A percentile compares a stretch with the other conserved stretches of the same genome.
Evolutionary conservation across 2,888 invertebrate species (phyloP).

Genomic region (Hypena proboscidalis): DNA sequence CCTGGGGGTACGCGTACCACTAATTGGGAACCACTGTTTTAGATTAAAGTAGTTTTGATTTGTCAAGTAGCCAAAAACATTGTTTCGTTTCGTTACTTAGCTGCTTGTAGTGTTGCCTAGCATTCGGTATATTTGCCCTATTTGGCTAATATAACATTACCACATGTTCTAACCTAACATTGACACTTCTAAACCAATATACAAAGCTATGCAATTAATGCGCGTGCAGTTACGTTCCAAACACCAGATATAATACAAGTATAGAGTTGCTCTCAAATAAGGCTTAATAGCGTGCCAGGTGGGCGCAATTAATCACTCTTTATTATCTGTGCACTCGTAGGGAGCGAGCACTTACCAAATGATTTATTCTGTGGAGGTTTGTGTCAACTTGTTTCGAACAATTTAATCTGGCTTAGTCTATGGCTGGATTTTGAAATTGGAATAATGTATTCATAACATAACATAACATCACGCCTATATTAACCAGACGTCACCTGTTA

Average conservation of each 20-base stretch:
- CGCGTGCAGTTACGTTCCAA: neutral
- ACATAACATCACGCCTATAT: too few relatives aligned
- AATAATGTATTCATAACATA: neutral
- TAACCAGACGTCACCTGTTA: too few relatives aligned
- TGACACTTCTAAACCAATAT: too few relatives aligned
- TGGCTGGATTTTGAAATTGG: constrained; percentile 12
- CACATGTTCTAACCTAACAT: too few relatives aligned
- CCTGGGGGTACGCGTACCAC: too few relatives aligned
- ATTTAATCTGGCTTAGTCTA: constrained; percentile 10
- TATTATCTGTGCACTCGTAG: constrained; percentile 33
- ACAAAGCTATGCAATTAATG: neutral
- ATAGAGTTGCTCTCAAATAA: constrained; percentile 23
- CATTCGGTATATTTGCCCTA: too few relatives aligned
- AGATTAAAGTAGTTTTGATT: too few relatives aligned
- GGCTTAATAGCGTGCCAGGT: constrained; percentile 41
- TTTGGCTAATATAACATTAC: too few relatives aligned
- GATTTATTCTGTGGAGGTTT: constrained; percentile 38
- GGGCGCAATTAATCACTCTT: constrained; percentile 46
- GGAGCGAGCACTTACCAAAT: constrained; percentile 34
- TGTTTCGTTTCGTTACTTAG: too few relatives aligned
- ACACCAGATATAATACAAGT: constrained; percentile 14
- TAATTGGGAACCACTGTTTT: too few relatives aligned
- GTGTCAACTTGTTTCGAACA: constrained; percentile 14
- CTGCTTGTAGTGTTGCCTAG: too few relatives aligned
- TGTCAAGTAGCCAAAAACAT: too few relatives aligned